Conservation (phyloP, 1,140 invertebrate genomes). For the Bradysia coprophila region DNA sequence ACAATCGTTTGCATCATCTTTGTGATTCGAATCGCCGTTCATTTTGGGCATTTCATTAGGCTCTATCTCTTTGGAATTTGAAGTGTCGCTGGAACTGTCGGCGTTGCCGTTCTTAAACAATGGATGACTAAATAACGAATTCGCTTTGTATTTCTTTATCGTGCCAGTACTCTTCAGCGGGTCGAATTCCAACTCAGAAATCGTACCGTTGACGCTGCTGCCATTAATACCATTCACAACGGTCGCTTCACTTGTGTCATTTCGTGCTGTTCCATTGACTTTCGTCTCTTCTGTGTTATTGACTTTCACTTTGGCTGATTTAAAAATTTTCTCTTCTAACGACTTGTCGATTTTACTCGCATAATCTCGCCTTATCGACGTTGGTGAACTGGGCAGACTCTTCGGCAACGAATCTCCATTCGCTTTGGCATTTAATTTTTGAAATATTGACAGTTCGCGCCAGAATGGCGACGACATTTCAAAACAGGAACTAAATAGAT, state of each 20-base stretch:
- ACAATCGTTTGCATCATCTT: neutral
- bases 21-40: too few species aligned
- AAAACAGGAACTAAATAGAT: slow-evolving; percentile 55
- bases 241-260: neutral
- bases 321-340: neutral
- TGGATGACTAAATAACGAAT: slow-evolving; percentile 17
- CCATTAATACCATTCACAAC: neutral
- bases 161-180: slow-evolving; percentile 8
- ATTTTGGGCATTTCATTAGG: too few species aligned
- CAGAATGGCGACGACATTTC: slow-evolving; percentile 44
- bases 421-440: slow-evolving; percentile 1
- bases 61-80: too few species aligned
- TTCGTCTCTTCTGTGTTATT: neutral
- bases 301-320: neutral
- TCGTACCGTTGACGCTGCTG: too few species aligned
- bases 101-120: slow-evolving; percentile 8
- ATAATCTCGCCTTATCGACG: slow-evolving; percentile 20
- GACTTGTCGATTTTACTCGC: slow-evolving; percentile 6
- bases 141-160: slow-evolving; percentile 17
- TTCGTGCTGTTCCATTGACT: neutral
- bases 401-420: slow-evolving; percentile 13
- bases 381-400: slow-evolving; percentile 28
- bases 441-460: slow-evolving; percentile 16
- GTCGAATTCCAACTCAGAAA: neutral
- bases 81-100: too few species aligned